Evolutionary conservation across 2,888 invertebrate species (phyloP), one percentile per base, ranked within the genome.

Genomic region (Dendrolimus houi): DNA sequence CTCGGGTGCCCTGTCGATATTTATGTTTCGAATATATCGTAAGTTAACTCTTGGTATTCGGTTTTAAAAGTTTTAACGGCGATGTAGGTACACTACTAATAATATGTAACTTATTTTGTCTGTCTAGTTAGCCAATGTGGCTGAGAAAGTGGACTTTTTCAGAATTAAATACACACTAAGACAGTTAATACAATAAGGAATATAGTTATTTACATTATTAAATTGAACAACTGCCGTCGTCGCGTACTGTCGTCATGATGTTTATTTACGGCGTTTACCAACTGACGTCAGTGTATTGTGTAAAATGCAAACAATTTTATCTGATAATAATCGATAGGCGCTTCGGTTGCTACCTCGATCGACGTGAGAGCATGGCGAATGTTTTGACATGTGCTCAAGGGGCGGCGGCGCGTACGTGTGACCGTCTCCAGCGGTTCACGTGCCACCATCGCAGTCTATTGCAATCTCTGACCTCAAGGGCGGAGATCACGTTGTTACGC

Each of bases 391-490:
- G 47, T 47, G 47, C 7, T 47, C 9, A 47, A 12, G 12, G 47
- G 71, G 67, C 63, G 67, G 66, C 70, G 73, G 61, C 59, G 61
- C 67, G 68, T 64, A 67, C 68, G 68, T 75, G 72, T 73, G 72
- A 64, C 66, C 63, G 65, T 64, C 65, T 63, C 64, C 55, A 62
- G 60, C 55, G 58, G 63, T 69, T 69, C 76, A 77, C 77, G 77
- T 79, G 74, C 63, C 64, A 62, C 63, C 73, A 74, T 77, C 71
- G 68, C 68, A 65, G 64, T 70, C 64, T 65, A 70, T 70, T 65
- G 59, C 69, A 72, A 74, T 71, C 71, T 70, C 61, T 72, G 69
- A 74, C 72, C 70, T 67, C 69, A 70, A 74, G 73, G 66, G 66
- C 68, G 62, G 63, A 70, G 68, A 74, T 77, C 76, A 77, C 77